phyloP scores from a whole-genome alignment of 2,113 vertebrate species.

The Vulpes vulpes region DNA sequence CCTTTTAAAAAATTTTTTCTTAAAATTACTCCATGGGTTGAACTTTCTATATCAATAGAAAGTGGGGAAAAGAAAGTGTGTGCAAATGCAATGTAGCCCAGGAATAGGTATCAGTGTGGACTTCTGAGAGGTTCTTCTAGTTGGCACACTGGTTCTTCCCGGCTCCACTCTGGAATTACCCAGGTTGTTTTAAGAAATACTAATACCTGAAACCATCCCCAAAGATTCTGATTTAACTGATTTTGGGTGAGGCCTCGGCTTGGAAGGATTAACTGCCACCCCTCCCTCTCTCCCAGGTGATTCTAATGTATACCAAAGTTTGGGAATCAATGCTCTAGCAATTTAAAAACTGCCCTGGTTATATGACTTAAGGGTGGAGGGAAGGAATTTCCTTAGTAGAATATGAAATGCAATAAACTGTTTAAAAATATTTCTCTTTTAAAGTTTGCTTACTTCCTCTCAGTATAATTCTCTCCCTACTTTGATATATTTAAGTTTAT shows the following conservation, averaged over 20 bases:
- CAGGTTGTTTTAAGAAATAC: not conserved
- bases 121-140: not conserved
- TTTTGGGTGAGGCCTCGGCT: not conserved
- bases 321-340: not conserved
- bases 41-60: not conserved
- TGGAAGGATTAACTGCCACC: not conserved
- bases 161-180: too few species aligned
- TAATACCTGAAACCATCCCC: not conserved
- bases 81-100: fast-evolving
- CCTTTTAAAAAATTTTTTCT: not conserved
- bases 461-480: conserved; percentile 1
- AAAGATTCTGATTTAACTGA: not conserved
- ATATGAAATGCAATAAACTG: not conserved
- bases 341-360: not conserved
- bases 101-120: not conserved
- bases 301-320: not conserved
- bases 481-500: conserved; percentile 23
- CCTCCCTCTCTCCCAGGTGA: not conserved
- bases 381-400: not conserved
- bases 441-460: conserved; percentile 30
- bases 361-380: not conserved
- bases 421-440: conserved; percentile 1
- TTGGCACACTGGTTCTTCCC: not conserved
- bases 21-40: not conserved
- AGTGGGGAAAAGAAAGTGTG: not conserved